Percentiles rank a stretch among this genome's conserved stretches.
These are phyloP conservation scores for Dysmachus trigonus DNA, from an alignment of 2,888 invertebrate species.

Conservation along the genomic window DNA sequence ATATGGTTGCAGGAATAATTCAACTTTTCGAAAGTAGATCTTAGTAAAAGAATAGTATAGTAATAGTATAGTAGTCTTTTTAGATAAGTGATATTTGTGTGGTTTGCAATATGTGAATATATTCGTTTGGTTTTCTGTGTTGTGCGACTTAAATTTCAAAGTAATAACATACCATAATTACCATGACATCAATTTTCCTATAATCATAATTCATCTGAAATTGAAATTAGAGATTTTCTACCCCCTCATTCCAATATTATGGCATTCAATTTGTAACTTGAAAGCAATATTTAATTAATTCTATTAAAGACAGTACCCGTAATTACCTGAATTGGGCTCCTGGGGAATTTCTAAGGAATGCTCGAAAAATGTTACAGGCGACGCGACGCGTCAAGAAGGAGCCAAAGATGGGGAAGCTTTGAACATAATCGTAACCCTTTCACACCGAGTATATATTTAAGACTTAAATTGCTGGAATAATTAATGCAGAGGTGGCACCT, in stretches of 20 bases:
- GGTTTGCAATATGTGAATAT: too few relatives aligned
- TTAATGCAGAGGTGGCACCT: neutral
- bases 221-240: neutral
- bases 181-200: neutral
- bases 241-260: neutral
- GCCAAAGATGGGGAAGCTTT: neutral
- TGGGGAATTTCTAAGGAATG: neutral
- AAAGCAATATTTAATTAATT: neutral
- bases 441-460: neutral
- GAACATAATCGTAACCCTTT: neutral
- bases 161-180: neutral
- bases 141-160: neutral
- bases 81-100: too few relatives aligned
- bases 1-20: too few relatives aligned
- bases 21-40: too few relatives aligned
- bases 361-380: neutral
- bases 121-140: too few relatives aligned
- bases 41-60: too few relatives aligned
- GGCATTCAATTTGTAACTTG: neutral
- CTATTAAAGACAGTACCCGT: neutral
- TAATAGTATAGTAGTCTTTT: too few relatives aligned
- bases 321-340: neutral
- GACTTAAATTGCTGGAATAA: neutral
- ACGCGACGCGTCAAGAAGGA: neutral
- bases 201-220: neutral